Evolutionary conservation across 2,797 vertebrate species (phyloP).

Genomic region (Neosilurus hyrtlii): DNA sequence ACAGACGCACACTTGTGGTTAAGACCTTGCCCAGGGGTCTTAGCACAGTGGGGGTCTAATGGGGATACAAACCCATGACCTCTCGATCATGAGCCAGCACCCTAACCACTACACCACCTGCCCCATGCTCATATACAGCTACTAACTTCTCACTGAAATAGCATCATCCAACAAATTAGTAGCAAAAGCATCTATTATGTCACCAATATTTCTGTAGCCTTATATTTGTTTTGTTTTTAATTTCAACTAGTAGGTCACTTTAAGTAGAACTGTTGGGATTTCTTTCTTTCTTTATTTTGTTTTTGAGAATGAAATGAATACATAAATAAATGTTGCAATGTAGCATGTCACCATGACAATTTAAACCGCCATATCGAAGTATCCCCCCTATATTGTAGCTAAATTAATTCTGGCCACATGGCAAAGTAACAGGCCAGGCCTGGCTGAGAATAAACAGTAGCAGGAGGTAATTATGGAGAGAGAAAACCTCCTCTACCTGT

Average conservation of each 20-base stretch:
- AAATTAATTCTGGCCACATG: constrained; percentile 41
- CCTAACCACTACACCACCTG: too few species aligned
- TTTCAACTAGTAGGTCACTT: neutral
- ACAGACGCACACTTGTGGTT: too few species aligned
- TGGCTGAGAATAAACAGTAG: constrained; percentile 52
- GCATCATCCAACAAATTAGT: neutral
- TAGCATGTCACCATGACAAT: neutral
- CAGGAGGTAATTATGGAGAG: constrained; percentile 61
- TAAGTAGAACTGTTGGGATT: neutral
- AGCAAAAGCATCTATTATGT: neutral
- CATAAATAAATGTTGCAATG: neutral
- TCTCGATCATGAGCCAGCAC: too few species aligned
- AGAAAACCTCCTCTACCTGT: constrained; percentile 61
- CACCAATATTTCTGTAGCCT: neutral
- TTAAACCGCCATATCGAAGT: neutral
- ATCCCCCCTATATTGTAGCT: neutral
- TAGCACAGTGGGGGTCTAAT: too few species aligned
- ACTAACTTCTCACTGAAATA: neutral
- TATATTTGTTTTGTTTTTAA: neutral
- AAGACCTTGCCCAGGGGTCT: too few species aligned
- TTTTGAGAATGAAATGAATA: neutral
- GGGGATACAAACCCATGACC: too few species aligned
- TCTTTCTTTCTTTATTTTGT: neutral
- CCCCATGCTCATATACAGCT: neutral
- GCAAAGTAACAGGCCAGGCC: constrained; percentile 37